phyloP scores from a whole-genome alignment of 2,113 vertebrate genomes.

The Thymallus thymallus region DNA sequence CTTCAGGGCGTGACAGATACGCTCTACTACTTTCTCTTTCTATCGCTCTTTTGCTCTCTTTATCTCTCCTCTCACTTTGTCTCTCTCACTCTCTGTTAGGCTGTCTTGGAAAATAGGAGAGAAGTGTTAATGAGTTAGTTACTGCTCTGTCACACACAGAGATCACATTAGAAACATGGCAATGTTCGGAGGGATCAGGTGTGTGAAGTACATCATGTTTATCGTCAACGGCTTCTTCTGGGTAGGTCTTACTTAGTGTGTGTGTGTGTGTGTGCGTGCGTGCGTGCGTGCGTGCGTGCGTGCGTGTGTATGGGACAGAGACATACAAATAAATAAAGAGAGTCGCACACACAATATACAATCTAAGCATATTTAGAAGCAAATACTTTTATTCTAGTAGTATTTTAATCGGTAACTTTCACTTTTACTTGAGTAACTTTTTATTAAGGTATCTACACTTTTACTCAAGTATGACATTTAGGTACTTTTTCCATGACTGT shows the following conservation, averaged over 20 bases:
- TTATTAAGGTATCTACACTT: too few species aligned
- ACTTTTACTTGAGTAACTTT: too few species aligned
- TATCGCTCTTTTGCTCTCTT: background rate
- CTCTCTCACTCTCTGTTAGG: background rate
- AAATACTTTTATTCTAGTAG: too few species aligned
- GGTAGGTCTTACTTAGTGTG: background rate
- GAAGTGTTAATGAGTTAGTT: background rate
- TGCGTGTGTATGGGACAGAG: background rate
- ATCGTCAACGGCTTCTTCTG: background rate
- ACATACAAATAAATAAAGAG: background rate
- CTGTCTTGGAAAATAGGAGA: too few species aligned
- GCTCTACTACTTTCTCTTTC: background rate
- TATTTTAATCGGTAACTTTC: too few species aligned
- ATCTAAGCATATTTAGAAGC: too few species aligned
- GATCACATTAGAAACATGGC: background rate
- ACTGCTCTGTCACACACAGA: background rate
- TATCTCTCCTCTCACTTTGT: background rate
- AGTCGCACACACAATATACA: background rate
- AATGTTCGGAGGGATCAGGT: slow-evolving; percentile 4
- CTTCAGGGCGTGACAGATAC: slow-evolving; percentile 1
- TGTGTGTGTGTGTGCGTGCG: background rate
- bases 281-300: slow-evolving; percentile 15
- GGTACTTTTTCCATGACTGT: too few species aligned
- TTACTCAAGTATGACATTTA: too few species aligned
- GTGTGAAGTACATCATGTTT: slow-evolving; percentile 9